phyloP scores from a whole-genome alignment of 2,888 invertebrate species.

The Eutolmus rufibarbis region DNA sequence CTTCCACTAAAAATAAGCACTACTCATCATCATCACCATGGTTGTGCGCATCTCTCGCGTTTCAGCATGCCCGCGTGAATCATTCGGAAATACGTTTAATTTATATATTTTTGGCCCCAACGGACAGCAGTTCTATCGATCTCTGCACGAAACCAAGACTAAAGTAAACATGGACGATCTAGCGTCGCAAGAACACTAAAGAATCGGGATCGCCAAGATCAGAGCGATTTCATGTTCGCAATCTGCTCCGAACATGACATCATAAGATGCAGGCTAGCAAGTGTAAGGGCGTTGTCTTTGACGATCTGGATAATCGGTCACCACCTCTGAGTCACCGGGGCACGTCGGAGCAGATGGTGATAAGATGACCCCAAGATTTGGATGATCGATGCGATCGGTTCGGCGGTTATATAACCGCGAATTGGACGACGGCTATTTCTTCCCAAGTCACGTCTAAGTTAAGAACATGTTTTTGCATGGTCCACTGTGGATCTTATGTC shows the following conservation, averaged over 20 bases:
- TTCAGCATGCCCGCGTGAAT: constrained; percentile 21
- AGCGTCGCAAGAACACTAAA: background rate
- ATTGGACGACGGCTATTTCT: background rate
- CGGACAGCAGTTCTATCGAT: constrained; percentile 4
- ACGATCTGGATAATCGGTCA: background rate
- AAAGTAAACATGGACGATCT: background rate
- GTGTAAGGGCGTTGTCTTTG: constrained; percentile 8
- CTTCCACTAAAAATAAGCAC: constrained; percentile 20
- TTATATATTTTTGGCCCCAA: constrained; percentile 30
- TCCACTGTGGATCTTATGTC: background rate
- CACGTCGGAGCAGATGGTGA: background rate
- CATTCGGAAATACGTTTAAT: constrained; percentile 34
- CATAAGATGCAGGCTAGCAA: background rate
- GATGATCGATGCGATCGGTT: background rate
- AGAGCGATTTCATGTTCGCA: background rate
- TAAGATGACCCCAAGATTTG: background rate
- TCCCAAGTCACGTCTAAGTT: constrained; percentile 17
- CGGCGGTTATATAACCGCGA: background rate
- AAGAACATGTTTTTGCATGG: background rate
- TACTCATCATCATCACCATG: background rate
- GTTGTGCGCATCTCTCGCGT: background rate
- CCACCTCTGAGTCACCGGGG: background rate
- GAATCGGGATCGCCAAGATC: background rate
- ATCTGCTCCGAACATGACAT: constrained; percentile 3
- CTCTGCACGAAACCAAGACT: background rate